Evolutionary conservation across 2,888 invertebrate genomes (phyloP).

Genomic region (Drosophila lacicola): DNA sequence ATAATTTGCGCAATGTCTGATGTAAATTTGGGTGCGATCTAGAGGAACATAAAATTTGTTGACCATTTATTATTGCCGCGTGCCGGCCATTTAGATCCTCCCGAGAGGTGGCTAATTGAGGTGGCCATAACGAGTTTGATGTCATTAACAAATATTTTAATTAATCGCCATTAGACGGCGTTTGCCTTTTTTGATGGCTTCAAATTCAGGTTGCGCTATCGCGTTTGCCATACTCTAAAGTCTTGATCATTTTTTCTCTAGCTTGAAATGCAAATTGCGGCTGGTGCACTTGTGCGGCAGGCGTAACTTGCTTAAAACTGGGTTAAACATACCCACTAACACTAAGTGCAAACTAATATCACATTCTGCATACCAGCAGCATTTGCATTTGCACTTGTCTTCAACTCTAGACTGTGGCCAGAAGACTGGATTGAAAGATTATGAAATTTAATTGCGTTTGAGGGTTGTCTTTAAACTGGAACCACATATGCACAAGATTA

Average conservation of each 20-base stretch:
- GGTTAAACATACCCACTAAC: slow-evolving; percentile 55
- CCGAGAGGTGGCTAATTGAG: slow-evolving; percentile 41
- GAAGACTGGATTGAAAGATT: slow-evolving; percentile 9
- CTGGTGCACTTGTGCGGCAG: slow-evolving; percentile 67
- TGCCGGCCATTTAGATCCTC: slow-evolving; percentile 31
- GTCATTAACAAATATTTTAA: slow-evolving; percentile 74
- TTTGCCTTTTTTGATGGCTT: slow-evolving; percentile 40
- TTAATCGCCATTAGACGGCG: slow-evolving; percentile 66
- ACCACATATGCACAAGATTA: neutral
- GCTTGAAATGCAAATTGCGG: slow-evolving; percentile 30
- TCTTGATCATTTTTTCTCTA: slow-evolving; percentile 26
- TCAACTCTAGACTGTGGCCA: neutral
- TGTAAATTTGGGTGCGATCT: slow-evolving; percentile 16
- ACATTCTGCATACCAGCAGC: slow-evolving; percentile 35
- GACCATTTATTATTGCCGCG: slow-evolving; percentile 18
- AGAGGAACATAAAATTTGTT: slow-evolving; percentile 6
- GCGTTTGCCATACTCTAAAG: slow-evolving; percentile 44
- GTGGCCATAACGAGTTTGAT: slow-evolving; percentile 51
- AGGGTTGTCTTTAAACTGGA: slow-evolving; percentile 1
- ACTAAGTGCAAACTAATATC: slow-evolving; percentile 40
- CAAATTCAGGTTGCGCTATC: slow-evolving; percentile 62
- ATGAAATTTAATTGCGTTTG: slow-evolving; percentile 15
- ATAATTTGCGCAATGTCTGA: slow-evolving; percentile 18
- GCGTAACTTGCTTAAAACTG: slow-evolving; percentile 68
- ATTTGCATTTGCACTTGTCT: slow-evolving; percentile 12